Percentiles rank a stretch among this genome's conserved stretches.
phyloP scores from a whole-genome alignment of 2,888 invertebrate genomes.

The Monopis laevigella region DNA sequence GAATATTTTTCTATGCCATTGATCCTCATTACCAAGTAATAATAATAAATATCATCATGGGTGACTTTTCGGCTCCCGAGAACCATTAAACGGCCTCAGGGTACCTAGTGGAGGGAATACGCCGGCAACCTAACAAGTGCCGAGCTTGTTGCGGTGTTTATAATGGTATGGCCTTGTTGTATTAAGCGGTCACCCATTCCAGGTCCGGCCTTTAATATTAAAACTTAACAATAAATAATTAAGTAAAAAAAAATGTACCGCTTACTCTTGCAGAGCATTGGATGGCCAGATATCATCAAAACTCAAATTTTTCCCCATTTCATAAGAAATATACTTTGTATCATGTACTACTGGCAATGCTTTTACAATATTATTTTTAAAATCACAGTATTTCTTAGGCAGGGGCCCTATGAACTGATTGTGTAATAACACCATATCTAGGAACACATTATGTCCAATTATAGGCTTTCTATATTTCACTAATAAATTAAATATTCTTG shows the following conservation, averaged over 20 bases:
- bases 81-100: no score
- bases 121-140: no score
- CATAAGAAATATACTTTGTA: slow-evolving; percentile 75
- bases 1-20: no score
- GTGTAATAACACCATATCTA: slow-evolving; percentile 75
- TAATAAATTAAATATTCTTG: slow-evolving; percentile 71
- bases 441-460: slow-evolving; percentile 78
- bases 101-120: no score
- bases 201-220: neutral
- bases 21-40: no score
- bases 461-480: slow-evolving; percentile 71
- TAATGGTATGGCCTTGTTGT: no score
- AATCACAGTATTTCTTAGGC: slow-evolving; percentile 70
- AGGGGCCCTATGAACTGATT: slow-evolving; percentile 76
- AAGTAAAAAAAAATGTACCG: slow-evolving; percentile 16
- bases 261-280: slow-evolving; percentile 61
- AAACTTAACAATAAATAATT: neutral
- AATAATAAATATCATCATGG: no score
- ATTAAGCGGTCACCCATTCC: no score
- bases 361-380: slow-evolving; percentile 69
- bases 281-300: slow-evolving; percentile 59
- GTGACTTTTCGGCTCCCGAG: no score
- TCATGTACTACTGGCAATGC: slow-evolving; percentile 77
- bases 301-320: slow-evolving; percentile 49
- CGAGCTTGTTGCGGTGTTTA: no score